Base-by-base conservation (phyloP, 2,113 vertebrate genomes). In the Stigmatopora argus region DNA sequence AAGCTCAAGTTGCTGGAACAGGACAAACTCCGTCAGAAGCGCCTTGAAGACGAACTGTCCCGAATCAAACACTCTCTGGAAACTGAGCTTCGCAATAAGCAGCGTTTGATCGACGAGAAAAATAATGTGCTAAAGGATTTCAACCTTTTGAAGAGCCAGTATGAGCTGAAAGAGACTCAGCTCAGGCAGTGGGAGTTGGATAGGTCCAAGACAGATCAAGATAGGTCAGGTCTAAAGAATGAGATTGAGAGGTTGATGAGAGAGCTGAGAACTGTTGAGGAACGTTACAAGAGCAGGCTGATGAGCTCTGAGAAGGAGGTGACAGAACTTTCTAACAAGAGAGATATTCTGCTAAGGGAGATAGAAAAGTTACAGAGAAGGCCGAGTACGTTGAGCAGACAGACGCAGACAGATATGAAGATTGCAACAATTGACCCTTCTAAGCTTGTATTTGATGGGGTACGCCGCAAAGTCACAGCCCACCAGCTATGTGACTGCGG, bases 1-100 rank as follows among this genome's bases (percentile, higher is more conserved):
- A 98, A 94, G 85, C 91, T 98, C 35, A 98, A 94, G 78, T 78
- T 94, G 64, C 73, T 97, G 78, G 95, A 98, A 72, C 94, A 97
- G 82, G 95, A 97, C 76, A 96, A 95, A 78, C 85, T 76, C 75
- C 74, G 92, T 80, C 80, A 92, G 44, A 88, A 93, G 77, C 90
- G 92, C 53, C 71, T 92, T 31, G 96, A 99, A 79, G 96, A 98
- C 1, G 97, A 99, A 66, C 90, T 99, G 68, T 92, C 73, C 46
- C 94, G 93, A 5, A 86, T 94, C 67, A 98, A 94, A 70, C 65
- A 92, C n/a, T 79, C 90, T 0, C 83, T 98, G 10, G 97, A 99
- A 26, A 86, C 94, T 0, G 97, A 99, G 69, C 72, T 86, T n/a
- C 91, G 93, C 52, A 84, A 90, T 85, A 99, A 98, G 73, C 92